phyloP scores from a whole-genome alignment of 2,113 vertebrate genomes.

The Alligator mississippiensis region DNA sequence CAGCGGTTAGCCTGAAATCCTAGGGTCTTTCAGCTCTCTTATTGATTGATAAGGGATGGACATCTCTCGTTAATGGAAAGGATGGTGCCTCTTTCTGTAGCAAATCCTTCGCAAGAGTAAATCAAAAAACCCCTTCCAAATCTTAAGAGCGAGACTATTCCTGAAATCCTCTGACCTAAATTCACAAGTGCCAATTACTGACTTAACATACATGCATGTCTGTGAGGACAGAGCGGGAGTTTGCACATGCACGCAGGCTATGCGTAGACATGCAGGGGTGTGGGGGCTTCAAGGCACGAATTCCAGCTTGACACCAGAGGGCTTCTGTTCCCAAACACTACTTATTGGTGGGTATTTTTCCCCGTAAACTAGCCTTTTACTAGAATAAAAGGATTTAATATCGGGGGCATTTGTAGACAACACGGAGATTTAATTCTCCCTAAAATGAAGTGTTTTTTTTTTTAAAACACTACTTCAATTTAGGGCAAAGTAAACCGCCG shows the following conservation, averaged over 20 bases:
- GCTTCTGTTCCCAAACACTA: not conserved
- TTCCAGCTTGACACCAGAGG: not conserved
- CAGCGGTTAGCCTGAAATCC: not conserved
- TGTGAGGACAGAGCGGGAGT: not conserved
- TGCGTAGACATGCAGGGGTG: not conserved
- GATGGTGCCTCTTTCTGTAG: not conserved
- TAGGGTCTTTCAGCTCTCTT: not conserved
- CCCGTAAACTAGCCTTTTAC: not conserved
- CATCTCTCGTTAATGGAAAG: not conserved
- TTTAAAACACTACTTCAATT: no score
- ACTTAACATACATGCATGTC: constrained; percentile 20
- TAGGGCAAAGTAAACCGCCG: no score
- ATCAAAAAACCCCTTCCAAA: not conserved
- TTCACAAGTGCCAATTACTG: constrained; percentile 76
- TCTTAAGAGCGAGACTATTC: not conserved
- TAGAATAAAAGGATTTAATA: not conserved
- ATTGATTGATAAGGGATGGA: not conserved
- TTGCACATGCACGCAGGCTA: not conserved
- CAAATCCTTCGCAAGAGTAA: not conserved
- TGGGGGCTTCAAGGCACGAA: no score
- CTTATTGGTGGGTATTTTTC: not conserved
- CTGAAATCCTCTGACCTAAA: constrained; percentile 70
- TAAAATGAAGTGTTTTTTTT: no score
- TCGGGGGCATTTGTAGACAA: not conserved
- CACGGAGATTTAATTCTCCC: no score